phyloP scores from a whole-genome alignment of 2,888 invertebrate species.

The Agrotis segetum region DNA sequence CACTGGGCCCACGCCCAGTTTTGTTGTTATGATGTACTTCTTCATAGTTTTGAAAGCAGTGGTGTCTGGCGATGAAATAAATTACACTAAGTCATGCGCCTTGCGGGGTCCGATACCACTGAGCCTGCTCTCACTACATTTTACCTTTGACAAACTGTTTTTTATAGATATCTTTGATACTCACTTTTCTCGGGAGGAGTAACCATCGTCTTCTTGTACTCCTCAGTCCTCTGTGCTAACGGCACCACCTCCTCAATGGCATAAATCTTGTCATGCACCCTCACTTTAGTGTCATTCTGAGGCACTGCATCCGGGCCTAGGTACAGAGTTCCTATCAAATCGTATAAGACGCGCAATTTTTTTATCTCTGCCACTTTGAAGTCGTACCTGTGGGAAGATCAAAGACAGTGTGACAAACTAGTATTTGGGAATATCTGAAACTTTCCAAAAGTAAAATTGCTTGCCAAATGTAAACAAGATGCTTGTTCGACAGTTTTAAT shows the following conservation, averaged over 20 bases:
- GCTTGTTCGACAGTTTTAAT: too few relatives aligned
- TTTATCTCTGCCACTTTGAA: constrained; percentile 88
- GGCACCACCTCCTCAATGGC: constrained; percentile 91
- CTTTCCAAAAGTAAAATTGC: too few relatives aligned
- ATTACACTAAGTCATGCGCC: too few relatives aligned
- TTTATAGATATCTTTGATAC: constrained; percentile 37
- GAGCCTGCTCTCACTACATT: too few relatives aligned
- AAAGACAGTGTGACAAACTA: not conserved
- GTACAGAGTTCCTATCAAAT: constrained; percentile 91
- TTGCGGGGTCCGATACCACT: too few relatives aligned
- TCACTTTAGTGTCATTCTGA: constrained; percentile 91
- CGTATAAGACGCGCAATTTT: constrained; percentile 79
- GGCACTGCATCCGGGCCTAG: constrained; percentile 90
- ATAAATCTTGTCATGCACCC: constrained; percentile 92
- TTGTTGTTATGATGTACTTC: too few relatives aligned
- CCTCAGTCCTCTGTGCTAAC: constrained; percentile 82
- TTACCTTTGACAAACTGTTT: too few relatives aligned
- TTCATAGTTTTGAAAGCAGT: too few relatives aligned
- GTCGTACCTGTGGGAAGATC: constrained; percentile 86
- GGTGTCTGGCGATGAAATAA: too few relatives aligned
- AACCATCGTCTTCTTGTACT: constrained; percentile 79
- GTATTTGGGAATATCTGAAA: not conserved
- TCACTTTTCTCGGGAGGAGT: constrained; percentile 81
- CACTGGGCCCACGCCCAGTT: too few relatives aligned
- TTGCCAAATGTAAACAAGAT: too few relatives aligned